Base-by-base conservation (phyloP, 53 echinoderm and acorn worm genomes). In the Mesocentrotus franciscanus region DNA sequence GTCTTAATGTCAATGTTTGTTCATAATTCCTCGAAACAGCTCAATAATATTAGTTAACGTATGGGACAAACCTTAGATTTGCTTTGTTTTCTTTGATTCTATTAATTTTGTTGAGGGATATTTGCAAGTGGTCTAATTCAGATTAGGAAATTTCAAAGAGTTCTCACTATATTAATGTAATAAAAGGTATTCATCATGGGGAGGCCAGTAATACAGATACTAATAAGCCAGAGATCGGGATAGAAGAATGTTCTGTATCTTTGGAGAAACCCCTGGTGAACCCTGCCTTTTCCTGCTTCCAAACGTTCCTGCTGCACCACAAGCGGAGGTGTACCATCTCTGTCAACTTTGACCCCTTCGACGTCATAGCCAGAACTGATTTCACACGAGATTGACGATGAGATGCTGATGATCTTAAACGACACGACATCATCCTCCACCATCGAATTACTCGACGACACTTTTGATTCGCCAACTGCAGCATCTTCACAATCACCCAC, bases 151-250 rank as follows among this genome's bases (percentile, higher is more conserved):
- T 76, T 30, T 26, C 10, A 11, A 26, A 30, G 32, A 8, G 6
- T 56, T 76, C 98, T 97, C 87, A 98, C 98, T 96, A 98, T 83
- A 71, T 97, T 98, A 84, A 98, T 90, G 89, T 97, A 98, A 95
- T 96, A 98, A 60, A 98, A 98, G 16, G 96, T 96, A 93, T 97
- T 96, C 24, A 96, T 98, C 98, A 98, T 97, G 32, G 95, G 95
- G 39, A 97, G 96, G 24, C 95, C 97, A 83, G 96, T 68, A 84
- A 98, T 78, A 30, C 96, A 96, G 9, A 97, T 71, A n/a, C 96
- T 94, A 9, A 98, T 90, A 56, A 98, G 95, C 97, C 98, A 98
- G 33, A 98, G 95, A 90, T 98, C 98, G 9, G 98, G 98, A 20
- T 96, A 97, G 27, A 96, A 89, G 33, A 96, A 34, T 8, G 95